Evolutionary conservation across 2,797 vertebrate genomes (phyloP), one percentile per base, ranked within the genome.

Genomic region (Fundulus diaphanus): DNA sequence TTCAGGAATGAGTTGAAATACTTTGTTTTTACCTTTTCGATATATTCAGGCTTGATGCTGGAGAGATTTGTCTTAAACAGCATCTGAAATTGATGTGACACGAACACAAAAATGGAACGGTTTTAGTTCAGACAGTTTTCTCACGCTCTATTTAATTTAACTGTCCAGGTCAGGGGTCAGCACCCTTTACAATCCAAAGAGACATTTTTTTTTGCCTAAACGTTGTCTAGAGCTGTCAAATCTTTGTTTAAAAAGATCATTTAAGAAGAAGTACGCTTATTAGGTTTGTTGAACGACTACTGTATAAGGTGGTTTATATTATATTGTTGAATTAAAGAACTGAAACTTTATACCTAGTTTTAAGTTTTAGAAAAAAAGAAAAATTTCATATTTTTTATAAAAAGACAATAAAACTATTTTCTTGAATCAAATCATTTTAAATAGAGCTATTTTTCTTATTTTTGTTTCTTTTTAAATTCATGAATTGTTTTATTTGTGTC

Each of bases 11-110:
- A 18, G n/a, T 5, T 0, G 13, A 52, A 46, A 5, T 22, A 54
- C 20, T 69, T 69, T 11, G 5, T 33, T 29, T 3, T 82, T 90
- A 96, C 95, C 95, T 94, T 78, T 69, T 52, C 84, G 5, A 96
- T 83, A 22, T 90, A 68, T 20, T 85, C 88, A 33, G 94, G 94
- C 57, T 66, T 85, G 29, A 63, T 2, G 44, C 46, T 82, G 61
- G 85, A 82, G 15, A 93, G 78, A 22, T 82, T 76, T 22, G 70
- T 76, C 71, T 86, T 80, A 71, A 96, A 92, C 72, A 94, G 87
- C 13, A 89, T 90, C 95, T 96, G 89, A 82, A 93, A 90, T 68
- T 42, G 88, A 8, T 88, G 57, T 12, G 12, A 70, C n/a, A 27
- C 52, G 15, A 63, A 42, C 40, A 2, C n/a, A 16, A 16, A 70